A percentile compares a stretch with the other conserved stretches of the same genome.
These are phyloP conservation scores for Amphimallon solstitiale DNA, from an alignment of 2,888 invertebrate genomes.

Conservation along the genomic window DNA sequence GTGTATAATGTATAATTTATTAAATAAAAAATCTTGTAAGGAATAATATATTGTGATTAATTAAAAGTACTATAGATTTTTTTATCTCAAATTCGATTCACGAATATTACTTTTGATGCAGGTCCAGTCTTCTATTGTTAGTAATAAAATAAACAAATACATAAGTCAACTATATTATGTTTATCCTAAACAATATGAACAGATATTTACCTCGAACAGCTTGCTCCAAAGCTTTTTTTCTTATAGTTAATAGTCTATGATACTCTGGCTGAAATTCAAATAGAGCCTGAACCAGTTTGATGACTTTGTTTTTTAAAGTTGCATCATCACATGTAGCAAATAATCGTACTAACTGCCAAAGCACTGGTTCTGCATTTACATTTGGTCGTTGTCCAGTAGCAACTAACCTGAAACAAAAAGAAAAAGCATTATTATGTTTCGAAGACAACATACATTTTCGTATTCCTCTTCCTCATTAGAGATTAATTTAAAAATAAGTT, in stretches of 20 bases:
- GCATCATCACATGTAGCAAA: constrained; percentile 70
- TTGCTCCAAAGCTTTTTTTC: constrained; percentile 80
- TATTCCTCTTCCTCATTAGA: no score
- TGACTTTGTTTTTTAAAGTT: constrained; percentile 71
- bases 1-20: no score
- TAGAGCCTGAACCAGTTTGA: constrained; percentile 69
- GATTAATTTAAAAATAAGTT: no score
- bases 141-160: no score
- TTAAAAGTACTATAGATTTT: no score
- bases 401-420: constrained; percentile 57
- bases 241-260: constrained; percentile 74
- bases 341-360: constrained; percentile 86
- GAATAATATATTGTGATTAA: no score
- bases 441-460: no score
- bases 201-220: constrained; percentile 78
- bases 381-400: constrained; percentile 71
- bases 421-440: not conserved
- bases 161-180: no score
- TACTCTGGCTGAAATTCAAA: constrained; percentile 73
- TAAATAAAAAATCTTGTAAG: no score
- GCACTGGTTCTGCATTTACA: constrained; percentile 80
- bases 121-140: no score
- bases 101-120: no score
- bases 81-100: no score
- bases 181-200: not conserved